Evolutionary conservation across 1,140 invertebrate species (phyloP), one percentile per base, ranked within the genome.

Genomic region (Drosophila pachea): DNA sequence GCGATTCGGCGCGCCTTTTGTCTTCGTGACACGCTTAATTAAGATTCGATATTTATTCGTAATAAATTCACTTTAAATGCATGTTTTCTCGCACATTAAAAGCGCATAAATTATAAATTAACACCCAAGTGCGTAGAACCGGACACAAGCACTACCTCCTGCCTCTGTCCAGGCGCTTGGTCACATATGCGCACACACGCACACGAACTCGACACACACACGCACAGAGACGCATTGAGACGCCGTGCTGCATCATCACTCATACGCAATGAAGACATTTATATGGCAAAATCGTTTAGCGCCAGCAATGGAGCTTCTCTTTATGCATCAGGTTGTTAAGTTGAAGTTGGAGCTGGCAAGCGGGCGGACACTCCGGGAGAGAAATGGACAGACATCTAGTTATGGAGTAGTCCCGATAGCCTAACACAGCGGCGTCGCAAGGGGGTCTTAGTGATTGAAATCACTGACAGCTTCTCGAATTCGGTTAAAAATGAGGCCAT

Each of bases 231-330:
- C 70, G 38, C 9, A 40, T n/a, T 22, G 22, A 40, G 38, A 9
- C 38, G 38, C 38, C 38, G 5, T 38, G 72, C 76, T 72, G 71
- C 78, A 71, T 78, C 78, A 83, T 83, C 81, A 83, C 81, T 83
- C 79, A 83, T 83, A 84, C 81, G 81, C 81, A 84, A 84, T 84
- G 81, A 84, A 84, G 81, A 84, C 81, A 84, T 84, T 84, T 84
- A 86, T 84, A 86, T 86, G 81, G 81, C 81, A 81, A 86, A 86
- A 86, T 45, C 81, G 83, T 76, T 86, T 81, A 74, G 70, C 79
- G 73, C 73, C 81, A 48, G 70, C 60, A 68, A 22, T 47, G 62
- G 47, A 48, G 70, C 74, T 74, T 71, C 69, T 70, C 71, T 68
- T 66, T 61, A 56, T 48, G 31, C 56, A 47, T 43, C 45, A 33